Percentiles rank a stretch among this genome's conserved stretches.
phyloP scores from a whole-genome alignment of 1,140 invertebrate species.

The Drosophila ananassae region DNA sequence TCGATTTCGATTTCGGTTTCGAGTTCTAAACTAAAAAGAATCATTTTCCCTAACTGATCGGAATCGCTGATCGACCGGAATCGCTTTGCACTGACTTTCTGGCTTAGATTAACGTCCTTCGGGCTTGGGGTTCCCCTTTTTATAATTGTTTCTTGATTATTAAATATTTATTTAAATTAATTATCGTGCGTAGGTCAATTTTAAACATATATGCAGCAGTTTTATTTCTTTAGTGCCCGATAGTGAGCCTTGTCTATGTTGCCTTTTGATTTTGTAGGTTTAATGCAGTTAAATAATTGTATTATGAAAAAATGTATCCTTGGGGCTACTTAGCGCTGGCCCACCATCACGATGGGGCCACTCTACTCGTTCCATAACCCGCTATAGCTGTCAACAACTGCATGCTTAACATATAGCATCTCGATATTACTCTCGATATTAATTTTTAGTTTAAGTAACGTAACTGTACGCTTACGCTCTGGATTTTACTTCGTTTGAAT shows the following conservation, averaged over 20 bases:
- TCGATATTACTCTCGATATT: conserved; percentile 52
- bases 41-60: conserved; percentile 8
- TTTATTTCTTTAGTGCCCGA: conserved; percentile 64
- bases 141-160: conserved; percentile 42
- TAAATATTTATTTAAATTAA: conserved; percentile 67
- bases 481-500: conserved; percentile 60
- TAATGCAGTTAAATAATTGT: conserved; percentile 63
- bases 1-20: background rate
- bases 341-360: background rate
- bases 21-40: conserved; percentile 13
- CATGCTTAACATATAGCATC: conserved; percentile 68
- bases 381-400: conserved; percentile 66
- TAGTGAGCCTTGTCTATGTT: conserved; percentile 21
- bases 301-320: conserved; percentile 75
- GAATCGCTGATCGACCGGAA: background rate
- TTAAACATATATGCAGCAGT: conserved; percentile 78
- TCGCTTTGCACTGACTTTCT: conserved; percentile 5
- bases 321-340: conserved; percentile 3
- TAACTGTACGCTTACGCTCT: conserved; percentile 61
- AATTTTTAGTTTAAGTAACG: conserved; percentile 60
- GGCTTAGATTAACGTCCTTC: conserved; percentile 22
- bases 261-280: conserved; percentile 37
- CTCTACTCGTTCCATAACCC: conserved; percentile 16
- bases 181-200: conserved; percentile 61
- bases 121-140: conserved; percentile 21